Conservation (phyloP, 1,140 invertebrate species). For the Heliconius nattereri region DNA sequence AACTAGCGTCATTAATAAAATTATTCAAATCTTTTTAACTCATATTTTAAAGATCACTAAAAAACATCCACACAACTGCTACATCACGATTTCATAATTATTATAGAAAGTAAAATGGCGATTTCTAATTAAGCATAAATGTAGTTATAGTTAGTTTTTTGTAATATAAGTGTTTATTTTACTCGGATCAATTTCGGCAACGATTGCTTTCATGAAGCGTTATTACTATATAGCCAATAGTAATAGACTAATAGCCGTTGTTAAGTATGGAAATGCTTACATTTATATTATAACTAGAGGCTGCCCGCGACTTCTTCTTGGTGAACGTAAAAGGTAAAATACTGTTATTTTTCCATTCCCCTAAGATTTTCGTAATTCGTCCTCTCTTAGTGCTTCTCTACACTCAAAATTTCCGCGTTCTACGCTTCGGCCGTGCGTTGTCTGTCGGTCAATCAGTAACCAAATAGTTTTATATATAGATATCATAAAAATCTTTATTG, state of each 20-base stretch:
- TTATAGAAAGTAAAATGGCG: slow-evolving; percentile 32
- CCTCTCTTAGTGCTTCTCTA: no score
- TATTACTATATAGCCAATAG: neutral
- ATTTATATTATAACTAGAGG: neutral
- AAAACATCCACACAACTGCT: slow-evolving; percentile 9
- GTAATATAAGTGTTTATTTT: slow-evolving; percentile 23
- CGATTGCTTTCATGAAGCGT: slow-evolving; percentile 10
- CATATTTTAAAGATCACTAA: slow-evolving; percentile 7
- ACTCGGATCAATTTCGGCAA: slow-evolving; percentile 17
- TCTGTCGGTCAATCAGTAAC: no score
- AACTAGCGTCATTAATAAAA: neutral
- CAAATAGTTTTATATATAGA: neutral
- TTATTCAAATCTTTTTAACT: neutral
- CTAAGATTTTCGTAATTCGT: no score
- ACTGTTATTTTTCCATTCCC: no score
- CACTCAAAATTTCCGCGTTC: no score
- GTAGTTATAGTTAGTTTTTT: slow-evolving; percentile 25
- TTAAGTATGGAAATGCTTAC: neutral
- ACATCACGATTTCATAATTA: slow-evolving; percentile 29
- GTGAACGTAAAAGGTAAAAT: no score
- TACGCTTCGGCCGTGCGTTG: no score
- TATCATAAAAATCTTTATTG: neutral
- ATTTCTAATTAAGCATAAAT: slow-evolving; percentile 23
- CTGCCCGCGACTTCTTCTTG: no score
- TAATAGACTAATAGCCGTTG: neutral